A percentile compares a stretch with the other conserved stretches of the same genome.
Evolutionary conservation across 1,140 invertebrate genomes (phyloP).

Genomic region (Aplysia californica): DNA sequence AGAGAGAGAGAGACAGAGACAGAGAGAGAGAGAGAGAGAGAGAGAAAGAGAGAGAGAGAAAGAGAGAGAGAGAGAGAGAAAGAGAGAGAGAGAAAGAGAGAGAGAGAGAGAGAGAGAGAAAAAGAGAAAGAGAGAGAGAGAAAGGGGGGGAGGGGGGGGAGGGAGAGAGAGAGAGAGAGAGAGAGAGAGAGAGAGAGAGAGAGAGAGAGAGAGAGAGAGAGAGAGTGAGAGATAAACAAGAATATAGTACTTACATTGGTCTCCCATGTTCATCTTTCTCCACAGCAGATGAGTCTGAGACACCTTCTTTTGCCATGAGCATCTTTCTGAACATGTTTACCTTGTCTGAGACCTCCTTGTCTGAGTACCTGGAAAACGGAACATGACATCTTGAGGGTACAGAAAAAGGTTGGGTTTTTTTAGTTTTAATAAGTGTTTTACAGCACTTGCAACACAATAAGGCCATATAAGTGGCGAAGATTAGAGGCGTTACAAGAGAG

Average conservation of each 20-base stretch:
- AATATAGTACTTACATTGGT: conserved; percentile 76
- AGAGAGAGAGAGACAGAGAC: too few species aligned
- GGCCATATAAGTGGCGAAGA: too few species aligned
- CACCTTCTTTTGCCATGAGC: conserved; percentile 77
- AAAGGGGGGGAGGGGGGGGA: background rate
- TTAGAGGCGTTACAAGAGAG: too few species aligned
- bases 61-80: too few species aligned
- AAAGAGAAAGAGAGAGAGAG: background rate
- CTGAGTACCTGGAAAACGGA: conserved; percentile 76
- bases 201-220: conserved; percentile 26
- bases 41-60: too few species aligned
- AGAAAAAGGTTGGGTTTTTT: too few species aligned
- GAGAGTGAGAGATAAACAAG: conserved; percentile 11
- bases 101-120: background rate
- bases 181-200: conserved; percentile 28
- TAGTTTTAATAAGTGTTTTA: too few species aligned
- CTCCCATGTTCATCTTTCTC: conserved; percentile 81
- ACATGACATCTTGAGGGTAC: too few species aligned
- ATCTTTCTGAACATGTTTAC: conserved; percentile 84
- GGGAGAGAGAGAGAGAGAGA: conserved; percentile 22
- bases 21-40: too few species aligned
- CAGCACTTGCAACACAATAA: too few species aligned
- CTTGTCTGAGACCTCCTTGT: conserved; percentile 83
- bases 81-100: too few species aligned
- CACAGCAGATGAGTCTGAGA: conserved; percentile 68